Conservation (phyloP, 2,888 invertebrate genomes). For the Philhelius pedissequus region DNA sequence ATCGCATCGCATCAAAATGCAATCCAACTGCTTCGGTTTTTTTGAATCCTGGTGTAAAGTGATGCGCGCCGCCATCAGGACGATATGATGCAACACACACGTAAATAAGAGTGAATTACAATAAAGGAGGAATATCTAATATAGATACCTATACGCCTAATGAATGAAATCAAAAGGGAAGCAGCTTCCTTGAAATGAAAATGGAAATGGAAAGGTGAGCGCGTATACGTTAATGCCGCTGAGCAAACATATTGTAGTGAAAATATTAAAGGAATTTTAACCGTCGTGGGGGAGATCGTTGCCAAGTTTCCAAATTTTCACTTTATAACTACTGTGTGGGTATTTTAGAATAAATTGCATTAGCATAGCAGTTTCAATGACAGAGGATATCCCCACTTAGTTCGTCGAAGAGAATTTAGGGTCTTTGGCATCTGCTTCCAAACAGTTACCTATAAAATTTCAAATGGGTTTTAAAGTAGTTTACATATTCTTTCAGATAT, state of each 20-base stretch:
- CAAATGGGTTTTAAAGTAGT: no score
- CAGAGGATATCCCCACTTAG: background rate
- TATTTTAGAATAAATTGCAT: background rate
- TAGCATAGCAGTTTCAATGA: background rate
- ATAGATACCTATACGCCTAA: no score
- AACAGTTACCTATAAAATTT: no score
- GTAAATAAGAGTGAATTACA: constrained; percentile 47
- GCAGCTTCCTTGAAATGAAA: background rate
- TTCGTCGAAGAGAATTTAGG: background rate
- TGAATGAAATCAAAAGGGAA: constrained; percentile 62
- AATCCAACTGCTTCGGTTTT: constrained; percentile 51
- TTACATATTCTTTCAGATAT: no score
- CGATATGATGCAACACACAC: constrained; percentile 32
- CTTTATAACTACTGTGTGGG: background rate
- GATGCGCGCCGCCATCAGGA: constrained; percentile 30
- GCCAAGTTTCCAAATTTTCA: background rate
- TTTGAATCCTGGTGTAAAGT: constrained; percentile 16
- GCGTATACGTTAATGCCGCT: background rate
- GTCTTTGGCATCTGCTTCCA: background rate
- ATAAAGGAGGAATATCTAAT: background rate
- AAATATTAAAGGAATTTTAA: background rate
- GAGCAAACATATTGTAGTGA: background rate
- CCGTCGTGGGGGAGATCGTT: background rate
- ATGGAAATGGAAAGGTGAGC: constrained; percentile 26
- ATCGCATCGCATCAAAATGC: constrained; percentile 27